These are phyloP conservation scores for Harpalus rubripes DNA, from an alignment of 2,888 invertebrate genomes.

Conservation along the genomic window DNA sequence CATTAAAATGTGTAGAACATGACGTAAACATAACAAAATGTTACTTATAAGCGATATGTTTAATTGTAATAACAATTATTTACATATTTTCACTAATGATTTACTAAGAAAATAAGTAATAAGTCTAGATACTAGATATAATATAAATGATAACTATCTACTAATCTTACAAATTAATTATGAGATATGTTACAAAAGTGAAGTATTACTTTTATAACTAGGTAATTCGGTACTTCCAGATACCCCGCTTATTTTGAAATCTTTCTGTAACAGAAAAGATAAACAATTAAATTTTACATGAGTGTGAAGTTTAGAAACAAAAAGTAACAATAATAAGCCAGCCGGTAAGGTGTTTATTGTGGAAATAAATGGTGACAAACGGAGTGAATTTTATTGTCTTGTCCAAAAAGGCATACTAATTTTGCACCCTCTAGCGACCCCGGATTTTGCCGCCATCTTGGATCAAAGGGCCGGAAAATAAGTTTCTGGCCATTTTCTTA, in stretches of 20 bases:
- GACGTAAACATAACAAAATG: too few species aligned
- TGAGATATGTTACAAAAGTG: conserved; percentile 1
- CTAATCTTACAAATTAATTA: neutral
- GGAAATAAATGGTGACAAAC: too few species aligned
- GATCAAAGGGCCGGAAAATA: too few species aligned
- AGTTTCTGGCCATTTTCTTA: too few species aligned
- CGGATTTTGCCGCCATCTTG: too few species aligned
- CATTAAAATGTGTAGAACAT: neutral
- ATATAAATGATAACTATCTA: conserved; percentile 5
- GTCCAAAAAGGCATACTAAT: too few species aligned
- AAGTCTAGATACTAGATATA: conserved; percentile 39
- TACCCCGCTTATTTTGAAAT: conserved; percentile 28
- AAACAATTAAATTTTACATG: neutral
- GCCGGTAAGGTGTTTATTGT: too few species aligned
- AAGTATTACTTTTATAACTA: conserved; percentile 44
- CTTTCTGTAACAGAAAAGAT: conserved; percentile 50
- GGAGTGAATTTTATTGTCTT: too few species aligned
- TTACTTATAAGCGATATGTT: too few species aligned
- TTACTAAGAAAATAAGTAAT: neutral
- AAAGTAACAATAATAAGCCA: neutral
- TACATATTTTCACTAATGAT: conserved; percentile 24
- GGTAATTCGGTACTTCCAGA: conserved; percentile 29
- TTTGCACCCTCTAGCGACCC: too few species aligned
- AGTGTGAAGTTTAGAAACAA: neutral
- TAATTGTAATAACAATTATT: neutral